Conservation (phyloP, 2,797 vertebrate genomes). For the Limnodromus scolopaceus region DNA sequence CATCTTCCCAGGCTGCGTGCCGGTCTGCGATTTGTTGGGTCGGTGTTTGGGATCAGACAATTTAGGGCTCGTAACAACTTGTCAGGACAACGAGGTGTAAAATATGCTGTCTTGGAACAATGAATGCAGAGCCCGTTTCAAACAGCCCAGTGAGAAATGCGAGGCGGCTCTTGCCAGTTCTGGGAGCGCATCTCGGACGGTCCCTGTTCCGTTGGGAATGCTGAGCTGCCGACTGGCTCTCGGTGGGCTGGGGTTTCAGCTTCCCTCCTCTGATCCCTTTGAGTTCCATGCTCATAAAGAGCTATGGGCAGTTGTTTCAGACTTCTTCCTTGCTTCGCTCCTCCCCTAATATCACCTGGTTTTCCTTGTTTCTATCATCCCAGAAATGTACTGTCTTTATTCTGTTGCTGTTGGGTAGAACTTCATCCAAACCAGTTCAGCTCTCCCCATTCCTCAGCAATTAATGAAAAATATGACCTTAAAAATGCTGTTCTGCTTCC, state of each 20-base stretch:
- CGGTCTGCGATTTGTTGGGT: neutral
- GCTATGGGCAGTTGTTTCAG: neutral
- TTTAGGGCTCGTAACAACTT: accelerated
- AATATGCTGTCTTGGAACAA: neutral
- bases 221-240: neutral
- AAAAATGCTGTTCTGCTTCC: neutral
- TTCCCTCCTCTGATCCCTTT: neutral
- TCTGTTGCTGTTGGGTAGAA: neutral
- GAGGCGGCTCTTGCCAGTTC: neutral
- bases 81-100: neutral
- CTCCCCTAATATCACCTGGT: neutral
- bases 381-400: neutral
- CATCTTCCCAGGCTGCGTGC: neutral
- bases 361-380: neutral
- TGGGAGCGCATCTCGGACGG: accelerated
- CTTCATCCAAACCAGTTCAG: neutral
- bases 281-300: neutral
- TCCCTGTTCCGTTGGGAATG: accelerated
- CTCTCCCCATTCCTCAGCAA: neutral
- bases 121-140: neutral
- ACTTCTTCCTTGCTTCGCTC: neutral
- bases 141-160: neutral
- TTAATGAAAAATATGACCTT: neutral
- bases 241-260: accelerated
- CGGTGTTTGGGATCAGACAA: neutral